Base-by-base conservation (phyloP, 2,888 invertebrate species). In the Pandemis heparana region DNA sequence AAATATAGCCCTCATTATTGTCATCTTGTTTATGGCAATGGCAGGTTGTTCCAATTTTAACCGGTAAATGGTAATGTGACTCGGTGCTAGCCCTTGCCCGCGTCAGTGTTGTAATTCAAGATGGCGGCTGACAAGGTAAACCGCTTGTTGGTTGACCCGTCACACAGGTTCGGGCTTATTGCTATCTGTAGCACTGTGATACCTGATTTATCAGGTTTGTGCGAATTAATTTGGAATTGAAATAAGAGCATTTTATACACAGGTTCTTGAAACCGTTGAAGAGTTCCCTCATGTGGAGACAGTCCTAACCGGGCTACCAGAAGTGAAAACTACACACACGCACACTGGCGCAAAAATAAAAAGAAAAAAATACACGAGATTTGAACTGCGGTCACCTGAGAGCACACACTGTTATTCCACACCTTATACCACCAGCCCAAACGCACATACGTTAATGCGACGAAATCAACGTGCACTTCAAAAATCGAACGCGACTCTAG, bases 91-190 rank as follows among this genome's bases (percentile, higher is more conserved):
- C 23, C 56, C 23, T 10, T 60, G 63, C 63, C 18, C 6, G 61
- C 43, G 46, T 46, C 23, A 63, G 46, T 72, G 67, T 72, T 39
- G 72, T 18, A 53, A 53, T 5, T 4, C 10, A 72, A 72, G 43
- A 38, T 56, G 67, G 14, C 51, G 32, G 71, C 9, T 1, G 63
- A 61, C 72, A 68, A 72, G 72, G 72, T 72, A 62, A 72, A 67
- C 71, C 53, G 18, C 46, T 6, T n/a, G 16, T 7, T 8, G n/a
- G n/a, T 3, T 14, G 18, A 14, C 71, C 48, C 60, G 66, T 60
- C 60, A 48, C 48, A 32, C 63, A n/a, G 67, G 72, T 62, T 72
- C 62, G 53, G 53, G n/a, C 32, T 62, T 70, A 61, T 48, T 32
- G 41, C 71, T 65, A 59, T 71, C 41, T 61, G 41, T 39, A 41